Evolutionary conservation across 2,797 vertebrate genomes (phyloP), one percentile per base, ranked within the genome.

Genomic region (Erpetoichthys calabaricus): DNA sequence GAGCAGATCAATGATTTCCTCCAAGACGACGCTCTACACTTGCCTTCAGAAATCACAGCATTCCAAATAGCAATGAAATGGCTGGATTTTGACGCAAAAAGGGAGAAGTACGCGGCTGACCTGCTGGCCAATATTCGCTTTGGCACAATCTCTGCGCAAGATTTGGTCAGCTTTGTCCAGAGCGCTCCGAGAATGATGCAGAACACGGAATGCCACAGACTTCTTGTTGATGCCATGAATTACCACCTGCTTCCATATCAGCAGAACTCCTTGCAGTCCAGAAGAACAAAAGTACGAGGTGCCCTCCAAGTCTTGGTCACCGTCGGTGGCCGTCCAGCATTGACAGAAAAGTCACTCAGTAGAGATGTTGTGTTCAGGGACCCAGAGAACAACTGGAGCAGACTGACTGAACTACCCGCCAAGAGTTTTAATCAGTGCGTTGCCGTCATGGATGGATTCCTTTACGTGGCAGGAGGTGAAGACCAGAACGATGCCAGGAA

Each of bases 351-450:
- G 75, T 98, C 95, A 61, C 93, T 98, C 63, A 98, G 95, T 75
- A 93, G 92, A 82, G 96, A 99, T 0, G 73, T 99, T 64, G 85
- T 98, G 59, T 98, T 94, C 70, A 90, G 92, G 77, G 94, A 98
- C 74, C 81, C 76, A 55, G 96, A 99, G 68, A 90, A 83, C 0
- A 85, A 94, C 53, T 99, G 96, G 96, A 95, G 92, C 78, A 97
- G 89, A 71, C 79, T 99, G 53, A 90, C 91, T 10, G 96, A 99
- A 72, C 92, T 99, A 91, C 94, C 95, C 53, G 90, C 94, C 67
- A 99, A 99, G 75, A 98, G 93, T 79, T 99, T 99, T 67, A 99
- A 99, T 71, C 96, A 99, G 70, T 98, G 96, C 52, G 91, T 96
- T 55, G 90, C 90, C 1, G 86, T 98, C 61, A 79, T 99, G 86